Percentiles rank a stretch among this genome's conserved stretches.
Conservation (phyloP, 2,888 invertebrate genomes). For the Apamea crenata region DNA sequence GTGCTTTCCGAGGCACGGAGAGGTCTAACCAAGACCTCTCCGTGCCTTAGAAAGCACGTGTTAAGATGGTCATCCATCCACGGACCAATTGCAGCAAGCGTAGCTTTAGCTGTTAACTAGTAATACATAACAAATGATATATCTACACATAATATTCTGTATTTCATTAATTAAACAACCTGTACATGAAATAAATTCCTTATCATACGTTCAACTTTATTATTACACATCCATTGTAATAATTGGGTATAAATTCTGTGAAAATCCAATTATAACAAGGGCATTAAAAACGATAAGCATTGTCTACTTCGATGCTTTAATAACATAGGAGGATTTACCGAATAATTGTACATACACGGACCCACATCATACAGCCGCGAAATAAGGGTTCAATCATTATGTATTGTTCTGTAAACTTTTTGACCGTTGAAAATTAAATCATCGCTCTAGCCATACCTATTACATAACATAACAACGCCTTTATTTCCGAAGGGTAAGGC, state of each 20-base stretch:
- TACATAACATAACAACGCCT: too few relatives aligned
- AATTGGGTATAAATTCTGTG: conserved; percentile 54
- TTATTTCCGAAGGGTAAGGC: too few relatives aligned
- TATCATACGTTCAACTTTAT: conserved; percentile 30
- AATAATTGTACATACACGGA: conserved; percentile 57
- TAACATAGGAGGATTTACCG: conserved; percentile 49
- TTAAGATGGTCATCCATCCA: too few relatives aligned
- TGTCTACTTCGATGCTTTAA: conserved; percentile 27
- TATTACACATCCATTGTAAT: conserved; percentile 31
- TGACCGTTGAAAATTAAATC: not conserved
- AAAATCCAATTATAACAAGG: conserved; percentile 37
- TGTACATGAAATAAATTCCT: conserved; percentile 35
- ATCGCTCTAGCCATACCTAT: not conserved
- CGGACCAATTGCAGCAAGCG: too few relatives aligned
- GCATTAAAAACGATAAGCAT: conserved; percentile 46
- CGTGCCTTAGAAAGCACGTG: too few relatives aligned
- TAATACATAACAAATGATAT: not conserved
- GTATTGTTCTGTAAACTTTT: not conserved
- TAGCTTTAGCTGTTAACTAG: too few relatives aligned
- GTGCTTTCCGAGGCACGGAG: too few relatives aligned
- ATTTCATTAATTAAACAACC: conserved; percentile 8
- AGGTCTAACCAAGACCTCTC: too few relatives aligned
- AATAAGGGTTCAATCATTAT: not conserved
- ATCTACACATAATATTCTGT: not conserved
- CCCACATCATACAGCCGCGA: conserved; percentile 58